Base-by-base conservation (phyloP, 2,888 invertebrate species). In the Macrophya annulata region DNA sequence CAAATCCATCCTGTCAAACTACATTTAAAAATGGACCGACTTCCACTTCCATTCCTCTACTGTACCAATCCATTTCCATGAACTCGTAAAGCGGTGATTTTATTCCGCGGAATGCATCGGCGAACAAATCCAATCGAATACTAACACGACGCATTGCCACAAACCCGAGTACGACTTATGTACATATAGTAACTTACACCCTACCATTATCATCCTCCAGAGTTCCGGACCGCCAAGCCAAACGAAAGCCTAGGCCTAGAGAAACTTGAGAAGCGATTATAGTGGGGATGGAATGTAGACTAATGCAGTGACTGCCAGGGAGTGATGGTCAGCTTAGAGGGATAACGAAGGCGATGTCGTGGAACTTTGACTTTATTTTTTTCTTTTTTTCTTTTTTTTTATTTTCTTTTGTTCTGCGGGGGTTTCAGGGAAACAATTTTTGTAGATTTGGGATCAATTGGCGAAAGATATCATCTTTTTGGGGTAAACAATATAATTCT, bases 261-360 rank as follows among this genome's bases (percentile, higher is more conserved):
- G 68, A 68, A 68, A 68, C 68, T 68, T 37, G 68, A 68, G 37
- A 68, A 68, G 68, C 17, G 68, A 68, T 68, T 68, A 68, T 17
- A 37, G 68, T 8, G 68, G 37, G 68, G 37, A 68, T 17, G 68
- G 68, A 37, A 68, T 68, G 4, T 68, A 17, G 37, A 68, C 68
- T 37, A 68, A 68, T 37, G 68, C 68, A 2, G 68, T 68, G 37
- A 1, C 5, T 17, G 5, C 15, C 68, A 37, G 37, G 37, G 37
- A 15, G 37, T 37, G 37, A 68, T 68, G 68, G 68, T 37, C 15
- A 68, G 17, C 10, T 68, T 5, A 68, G 37, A 15, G 31, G 15
- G 17, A 68, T 68, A 68, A 68, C 31, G 17, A 68, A 68, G 37
- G 12, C 31, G 68, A 68, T 68, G 17, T 62, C 21, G 17, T 37